Conservation (phyloP, 2,797 vertebrate species). For the Coilia nasus region DNA sequence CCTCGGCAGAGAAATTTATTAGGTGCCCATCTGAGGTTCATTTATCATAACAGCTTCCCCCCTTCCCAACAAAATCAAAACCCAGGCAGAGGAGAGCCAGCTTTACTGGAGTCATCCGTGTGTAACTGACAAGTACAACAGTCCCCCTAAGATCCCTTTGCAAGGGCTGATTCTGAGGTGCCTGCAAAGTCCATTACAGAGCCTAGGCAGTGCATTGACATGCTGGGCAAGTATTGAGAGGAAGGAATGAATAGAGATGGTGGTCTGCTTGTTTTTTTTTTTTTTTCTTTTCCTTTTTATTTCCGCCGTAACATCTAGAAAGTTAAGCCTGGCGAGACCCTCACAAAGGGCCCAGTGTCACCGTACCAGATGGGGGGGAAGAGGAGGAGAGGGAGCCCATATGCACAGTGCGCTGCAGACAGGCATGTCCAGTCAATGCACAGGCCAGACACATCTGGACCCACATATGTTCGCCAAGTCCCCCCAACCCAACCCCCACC, state of each 20-base stretch:
- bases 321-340: slow-evolving; percentile 50
- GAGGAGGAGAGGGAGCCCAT: slow-evolving; percentile 27
- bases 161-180: slow-evolving; percentile 54
- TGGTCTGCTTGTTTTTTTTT: slow-evolving; percentile 55
- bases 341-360: slow-evolving; percentile 69
- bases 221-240: slow-evolving; percentile 58
- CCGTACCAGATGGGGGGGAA: slow-evolving; percentile 57
- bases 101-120: slow-evolving; percentile 59
- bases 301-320: slow-evolving; percentile 56
- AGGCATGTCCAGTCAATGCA: neutral
- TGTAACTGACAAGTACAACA: slow-evolving; percentile 66
- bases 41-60: slow-evolving; percentile 52
- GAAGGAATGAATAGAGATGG: slow-evolving; percentile 58
- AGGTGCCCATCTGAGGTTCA: slow-evolving; percentile 30
- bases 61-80: slow-evolving; percentile 48
- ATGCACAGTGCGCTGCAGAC: neutral
- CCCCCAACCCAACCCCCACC: neutral
- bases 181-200: slow-evolving; percentile 65
- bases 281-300: slow-evolving; percentile 41
- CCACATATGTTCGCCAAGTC: too few species aligned
- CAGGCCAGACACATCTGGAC: slow-evolving; percentile 14
- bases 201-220: slow-evolving; percentile 64
- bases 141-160: slow-evolving; percentile 60
- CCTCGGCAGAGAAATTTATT: neutral
- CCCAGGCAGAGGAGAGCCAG: slow-evolving; percentile 52